Conservation (phyloP, 2,888 invertebrate species). For the Myathropa florea region DNA sequence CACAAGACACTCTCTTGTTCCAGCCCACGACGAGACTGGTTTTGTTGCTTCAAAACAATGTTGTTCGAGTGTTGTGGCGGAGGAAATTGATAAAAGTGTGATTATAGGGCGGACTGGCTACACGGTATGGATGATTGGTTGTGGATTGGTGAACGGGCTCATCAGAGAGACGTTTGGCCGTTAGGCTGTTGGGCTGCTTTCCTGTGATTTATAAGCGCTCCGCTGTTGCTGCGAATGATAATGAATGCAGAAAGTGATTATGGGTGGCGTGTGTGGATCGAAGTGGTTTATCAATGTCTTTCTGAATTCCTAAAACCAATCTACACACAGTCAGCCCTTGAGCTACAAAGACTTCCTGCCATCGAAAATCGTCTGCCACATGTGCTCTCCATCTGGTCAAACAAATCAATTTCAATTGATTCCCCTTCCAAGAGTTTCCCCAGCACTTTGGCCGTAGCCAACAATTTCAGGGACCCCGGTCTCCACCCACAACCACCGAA, state of each 20-base stretch:
- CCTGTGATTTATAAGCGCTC: constrained; percentile 20
- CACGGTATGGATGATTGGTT: constrained; percentile 14
- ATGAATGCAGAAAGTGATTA: not conserved
- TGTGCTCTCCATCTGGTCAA: not conserved
- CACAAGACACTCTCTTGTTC: not conserved
- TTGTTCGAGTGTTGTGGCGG: constrained; percentile 23
- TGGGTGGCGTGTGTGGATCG: not conserved
- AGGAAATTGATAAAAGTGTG: constrained; percentile 69
- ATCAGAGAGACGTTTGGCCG: constrained; percentile 1
- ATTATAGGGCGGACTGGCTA: constrained; percentile 64
- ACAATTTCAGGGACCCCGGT: too few species aligned
- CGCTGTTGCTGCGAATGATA: not conserved
- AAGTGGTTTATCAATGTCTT: not conserved
- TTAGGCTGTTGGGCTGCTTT: constrained; percentile 24
- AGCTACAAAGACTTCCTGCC: not conserved
- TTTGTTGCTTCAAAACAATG: constrained; percentile 13
- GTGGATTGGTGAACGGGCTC: constrained; percentile 4
- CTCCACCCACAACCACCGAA: too few species aligned
- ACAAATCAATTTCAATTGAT: constrained; percentile 19
- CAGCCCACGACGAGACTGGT: not conserved
- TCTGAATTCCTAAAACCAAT: not conserved
- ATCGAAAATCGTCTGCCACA: not conserved
- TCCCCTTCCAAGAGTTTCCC: not conserved
- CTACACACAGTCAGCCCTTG: not conserved
- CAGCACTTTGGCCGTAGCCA: too few species aligned